Evolutionary conservation across 1,140 invertebrate species (phyloP).

Genomic region (Nephila pilipes): DNA sequence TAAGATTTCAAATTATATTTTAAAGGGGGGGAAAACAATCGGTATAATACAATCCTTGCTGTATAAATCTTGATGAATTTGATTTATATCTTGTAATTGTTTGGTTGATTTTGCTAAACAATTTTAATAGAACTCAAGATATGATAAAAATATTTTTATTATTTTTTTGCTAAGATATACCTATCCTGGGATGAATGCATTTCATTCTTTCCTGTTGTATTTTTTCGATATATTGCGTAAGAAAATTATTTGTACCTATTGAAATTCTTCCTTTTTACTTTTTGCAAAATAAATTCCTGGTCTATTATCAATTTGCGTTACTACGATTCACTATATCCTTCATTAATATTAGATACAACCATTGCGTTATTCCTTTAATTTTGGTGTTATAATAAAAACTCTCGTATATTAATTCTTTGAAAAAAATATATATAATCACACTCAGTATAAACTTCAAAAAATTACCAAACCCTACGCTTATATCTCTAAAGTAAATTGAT

Average conservation of each 20-base stretch:
- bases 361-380: neutral
- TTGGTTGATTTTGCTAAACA: neutral
- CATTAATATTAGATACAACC: neutral
- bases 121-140: neutral
- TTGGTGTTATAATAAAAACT: neutral
- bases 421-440: constrained; percentile 30
- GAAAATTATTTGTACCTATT: neutral
- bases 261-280: neutral
- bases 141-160: neutral
- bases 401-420: constrained; percentile 10
- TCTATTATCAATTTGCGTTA: neutral
- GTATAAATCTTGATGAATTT: neutral
- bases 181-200: neutral
- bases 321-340: neutral
- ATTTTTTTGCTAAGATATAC: neutral
- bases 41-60: neutral
- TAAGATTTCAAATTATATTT: neutral
- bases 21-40: neutral
- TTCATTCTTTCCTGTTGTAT: neutral
- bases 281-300: neutral
- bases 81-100: neutral
- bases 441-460: constrained; percentile 16
- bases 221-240: neutral
- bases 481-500: neutral
- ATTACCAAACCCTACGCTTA: neutral